Evolutionary conservation across 1,140 invertebrate genomes (phyloP), one percentile per base, ranked within the genome.

Genomic region (Homalodisca vitripennis): DNA sequence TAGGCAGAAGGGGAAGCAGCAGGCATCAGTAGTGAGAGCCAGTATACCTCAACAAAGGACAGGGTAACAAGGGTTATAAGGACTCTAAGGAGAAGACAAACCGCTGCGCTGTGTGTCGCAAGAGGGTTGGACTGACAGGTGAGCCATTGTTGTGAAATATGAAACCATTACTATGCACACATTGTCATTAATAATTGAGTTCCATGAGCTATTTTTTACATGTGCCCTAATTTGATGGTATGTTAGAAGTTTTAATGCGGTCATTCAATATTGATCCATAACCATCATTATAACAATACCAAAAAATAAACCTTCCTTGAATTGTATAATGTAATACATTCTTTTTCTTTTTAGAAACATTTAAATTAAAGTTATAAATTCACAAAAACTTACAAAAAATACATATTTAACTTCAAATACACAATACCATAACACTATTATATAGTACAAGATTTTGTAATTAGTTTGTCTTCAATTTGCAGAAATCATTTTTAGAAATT

Each of bases 61-160:
- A 68, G 0, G 71, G 70, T 34, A 48, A 81, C 72, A 87, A 88
- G 73, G 90, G 91, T 78, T 87, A 88, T 77, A 92, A 92, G 81
- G 90, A 92, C 79, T 85, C 84, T 80, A 73, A 73, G 69, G 72
- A 55, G 24, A 77, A 77, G 72, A 97, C 98, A 87, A 99, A 98
- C 82, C 89, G 97, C 80, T 99, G 97, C 84, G 90, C 90, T 76
- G 88, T 92, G 74, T 99, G 98, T 86, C 96, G 96, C 84, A 98
- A 98, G 88, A 98, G 98, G 88, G 95, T 99, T 84, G 98, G 97
- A 77, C 87, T 99, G 75, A 75, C 75, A 73, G 73, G 73, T 76
- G 68, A 73, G 22, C 34, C 6, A 10, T 53, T 20, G 48, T 12
- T 13, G 48, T 10, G 6, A 41, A 41, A 17, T 41, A 6, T 41